Base-by-base conservation (phyloP, 1,140 invertebrate species). In the Drosophila tsacasi region DNA sequence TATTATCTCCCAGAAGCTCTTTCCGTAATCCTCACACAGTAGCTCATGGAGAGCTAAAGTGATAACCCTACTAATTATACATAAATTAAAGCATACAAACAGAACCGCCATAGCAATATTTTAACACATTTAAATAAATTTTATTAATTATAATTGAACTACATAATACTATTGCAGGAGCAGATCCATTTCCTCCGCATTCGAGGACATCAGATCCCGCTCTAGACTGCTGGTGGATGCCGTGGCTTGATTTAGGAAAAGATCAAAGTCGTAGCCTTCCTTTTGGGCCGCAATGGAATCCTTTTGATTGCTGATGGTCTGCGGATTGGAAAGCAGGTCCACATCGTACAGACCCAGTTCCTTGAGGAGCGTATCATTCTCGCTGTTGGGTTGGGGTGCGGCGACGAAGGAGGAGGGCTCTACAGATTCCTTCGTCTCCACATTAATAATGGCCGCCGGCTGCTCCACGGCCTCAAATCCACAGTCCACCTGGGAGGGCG, bases 271-370 rank as follows among this genome's bases (percentile, higher is more conserved):
- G 44, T 90, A 92, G 35, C 63, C 68, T 57, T 86, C 84, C 58
- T 92, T 92, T 44, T 91, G 91, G 35, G 91, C 79, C 3, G 87
- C 66, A 10, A 84, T 83, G 5, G 83, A 83, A 60, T 91, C 85
- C 40, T 69, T 86, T 77, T 92, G 91, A 42, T 91, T 87, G 57
- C 83, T 91, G 7, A 92, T 80, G 17, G 91, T 92, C 73, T 92
- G 89, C 3, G 91, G 85, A 69, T 83, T 92, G 17, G 91, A 76
- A 17, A 80, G 72, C 59, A 92, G 60, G 50, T 92, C 89, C 5
- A 92, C 79, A 50, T 91, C 91, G 15, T 83, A 89, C 2, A 92
- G 60, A 5, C 91, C 91, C 40, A 92, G 65, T 46, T 92, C 91
- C 58, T 92, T 92, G 21, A 92, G 73, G 13, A 92, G 58, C 19